These are phyloP conservation scores for Alouatta palliata DNA, from an alignment of 2,113 vertebrate species.

Conservation along the genomic window DNA sequence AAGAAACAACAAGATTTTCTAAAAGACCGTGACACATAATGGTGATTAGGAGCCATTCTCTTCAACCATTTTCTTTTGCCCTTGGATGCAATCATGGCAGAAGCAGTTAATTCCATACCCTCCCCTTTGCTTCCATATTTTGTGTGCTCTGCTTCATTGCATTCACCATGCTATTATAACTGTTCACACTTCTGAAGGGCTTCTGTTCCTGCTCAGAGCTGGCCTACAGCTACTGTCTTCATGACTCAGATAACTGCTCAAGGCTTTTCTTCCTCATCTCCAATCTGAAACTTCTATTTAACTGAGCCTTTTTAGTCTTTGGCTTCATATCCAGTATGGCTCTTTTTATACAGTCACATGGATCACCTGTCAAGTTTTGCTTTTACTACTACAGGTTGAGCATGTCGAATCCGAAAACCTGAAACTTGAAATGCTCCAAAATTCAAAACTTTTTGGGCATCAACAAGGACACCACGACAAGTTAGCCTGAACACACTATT, in stretches of 20 bases:
- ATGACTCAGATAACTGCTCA: background rate
- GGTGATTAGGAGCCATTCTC: background rate
- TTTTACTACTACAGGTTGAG: background rate
- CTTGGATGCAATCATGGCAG: background rate
- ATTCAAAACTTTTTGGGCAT: background rate
- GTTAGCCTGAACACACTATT: background rate
- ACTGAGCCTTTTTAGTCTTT: background rate
- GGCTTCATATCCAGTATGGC: background rate
- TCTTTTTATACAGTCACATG: background rate
- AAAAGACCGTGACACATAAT: fast-evolving
- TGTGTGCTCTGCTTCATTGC: background rate
- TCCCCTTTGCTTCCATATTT: background rate
- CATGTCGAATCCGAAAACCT: background rate
- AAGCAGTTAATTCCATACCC: background rate
- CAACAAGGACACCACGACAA: background rate
- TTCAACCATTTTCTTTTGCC: background rate
- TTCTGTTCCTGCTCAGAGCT: background rate
- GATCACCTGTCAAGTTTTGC: background rate
- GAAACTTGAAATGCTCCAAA: background rate
- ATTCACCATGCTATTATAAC: background rate
- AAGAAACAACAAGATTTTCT: background rate
- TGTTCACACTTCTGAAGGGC: background rate
- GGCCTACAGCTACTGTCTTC: background rate
- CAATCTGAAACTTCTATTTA: background rate
- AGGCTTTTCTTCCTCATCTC: background rate